Conservation (phyloP, 2,888 invertebrate species). For the Yponomeuta malinellus region DNA sequence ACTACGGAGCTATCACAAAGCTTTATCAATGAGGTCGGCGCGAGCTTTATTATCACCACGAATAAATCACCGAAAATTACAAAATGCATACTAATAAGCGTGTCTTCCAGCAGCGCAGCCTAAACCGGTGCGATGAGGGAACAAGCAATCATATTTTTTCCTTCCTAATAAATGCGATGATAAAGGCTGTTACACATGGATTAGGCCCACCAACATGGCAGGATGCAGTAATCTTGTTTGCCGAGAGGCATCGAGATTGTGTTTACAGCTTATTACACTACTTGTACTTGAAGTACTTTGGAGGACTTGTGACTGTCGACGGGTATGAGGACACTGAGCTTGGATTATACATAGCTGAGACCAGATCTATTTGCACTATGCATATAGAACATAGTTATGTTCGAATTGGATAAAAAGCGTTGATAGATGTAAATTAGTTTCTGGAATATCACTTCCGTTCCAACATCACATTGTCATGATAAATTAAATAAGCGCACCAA, state of each 20-base stretch:
- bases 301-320: conserved; percentile 2
- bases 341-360: background rate
- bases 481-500: background rate
- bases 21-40: background rate
- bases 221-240: conserved; percentile 71
- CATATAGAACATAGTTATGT: background rate
- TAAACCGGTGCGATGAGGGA: conserved; percentile 29
- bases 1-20: background rate
- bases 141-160: conserved; percentile 61
- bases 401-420: too few relatives aligned
- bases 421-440: background rate
- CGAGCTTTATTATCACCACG: background rate
- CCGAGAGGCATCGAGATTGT: conserved; percentile 39
- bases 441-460: background rate
- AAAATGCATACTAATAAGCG: background rate
- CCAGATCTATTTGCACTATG: background rate
- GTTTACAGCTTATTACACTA: conserved; percentile 45
- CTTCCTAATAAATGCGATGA: conserved; percentile 40
- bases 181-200: conserved; percentile 46
- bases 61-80: background rate
- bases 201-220: conserved; percentile 68
- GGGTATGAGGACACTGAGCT: background rate
- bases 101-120: conserved; percentile 2
- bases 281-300: conserved; percentile 10
- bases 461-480: background rate